These are phyloP conservation scores for Drosophila pachea DNA, from an alignment of 1,140 invertebrate species.

Conservation along the genomic window DNA sequence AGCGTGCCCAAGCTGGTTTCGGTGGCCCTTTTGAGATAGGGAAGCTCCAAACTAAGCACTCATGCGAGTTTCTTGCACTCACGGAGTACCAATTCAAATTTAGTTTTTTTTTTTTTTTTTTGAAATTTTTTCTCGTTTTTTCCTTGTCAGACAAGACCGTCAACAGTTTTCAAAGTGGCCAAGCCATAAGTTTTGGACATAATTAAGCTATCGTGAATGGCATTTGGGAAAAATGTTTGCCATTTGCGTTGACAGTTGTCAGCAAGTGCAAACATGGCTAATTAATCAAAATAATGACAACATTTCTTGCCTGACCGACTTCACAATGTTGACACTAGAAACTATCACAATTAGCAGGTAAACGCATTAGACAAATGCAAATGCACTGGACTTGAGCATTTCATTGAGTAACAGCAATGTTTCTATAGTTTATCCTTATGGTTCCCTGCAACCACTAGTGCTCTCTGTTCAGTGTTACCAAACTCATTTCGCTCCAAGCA, in stretches of 20 bases:
- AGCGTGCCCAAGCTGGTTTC: conserved; percentile 64
- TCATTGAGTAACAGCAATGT: too few relatives aligned
- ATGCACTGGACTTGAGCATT: not conserved
- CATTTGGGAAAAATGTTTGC: conserved; percentile 54
- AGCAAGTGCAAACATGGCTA: conserved; percentile 52
- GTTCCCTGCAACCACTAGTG: too few relatives aligned
- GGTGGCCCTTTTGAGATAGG: conserved; percentile 41
- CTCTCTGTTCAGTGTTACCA: too few relatives aligned
- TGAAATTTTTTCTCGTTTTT: not conserved
- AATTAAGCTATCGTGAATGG: conserved; percentile 69
- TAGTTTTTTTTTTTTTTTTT: not conserved
- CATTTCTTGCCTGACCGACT: conserved; percentile 34
- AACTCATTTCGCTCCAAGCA: too few relatives aligned
- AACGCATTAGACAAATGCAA: conserved; percentile 8
- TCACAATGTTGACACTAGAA: conserved; percentile 11
- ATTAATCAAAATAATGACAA: conserved; percentile 63
- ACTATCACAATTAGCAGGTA: conserved; percentile 14
- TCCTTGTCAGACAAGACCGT: conserved; percentile 58
- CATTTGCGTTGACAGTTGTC: conserved; percentile 75
- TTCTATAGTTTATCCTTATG: too few relatives aligned
- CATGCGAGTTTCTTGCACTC: too few relatives aligned
- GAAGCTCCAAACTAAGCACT: conserved; percentile 6
- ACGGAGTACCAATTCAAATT: not conserved
- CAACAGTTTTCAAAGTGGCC: conserved; percentile 53
- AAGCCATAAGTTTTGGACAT: conserved; percentile 69